Evolutionary conservation across 2,113 vertebrate genomes (phyloP).

Genomic region (Centropristis striata): DNA sequence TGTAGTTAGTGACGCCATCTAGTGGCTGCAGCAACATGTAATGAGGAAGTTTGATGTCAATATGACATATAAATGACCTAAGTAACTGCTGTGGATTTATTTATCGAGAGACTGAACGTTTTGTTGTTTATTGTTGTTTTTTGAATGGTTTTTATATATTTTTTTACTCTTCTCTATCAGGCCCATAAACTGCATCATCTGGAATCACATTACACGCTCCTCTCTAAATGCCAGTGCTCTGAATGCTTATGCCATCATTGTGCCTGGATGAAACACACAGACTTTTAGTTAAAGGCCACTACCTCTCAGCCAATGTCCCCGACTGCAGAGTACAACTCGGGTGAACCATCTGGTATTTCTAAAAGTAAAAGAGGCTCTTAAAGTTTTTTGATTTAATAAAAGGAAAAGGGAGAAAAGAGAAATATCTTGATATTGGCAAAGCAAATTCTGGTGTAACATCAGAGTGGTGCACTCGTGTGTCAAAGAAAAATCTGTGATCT

Average conservation of each 20-base stretch:
- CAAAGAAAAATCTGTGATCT: constrained; percentile 18
- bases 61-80: too few relatives aligned
- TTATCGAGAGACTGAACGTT: too few relatives aligned
- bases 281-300: constrained; percentile 66
- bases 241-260: constrained; percentile 6
- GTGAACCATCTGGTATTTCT: constrained; percentile 42
- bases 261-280: constrained; percentile 39
- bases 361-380: constrained; percentile 18
- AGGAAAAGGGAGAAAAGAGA: background rate
- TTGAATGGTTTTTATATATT: too few relatives aligned
- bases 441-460: background rate
- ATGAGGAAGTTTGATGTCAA: too few relatives aligned
- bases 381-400: constrained; percentile 23
- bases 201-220: constrained; percentile 52
- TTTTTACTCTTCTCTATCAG: background rate
- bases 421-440: background rate
- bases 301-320: constrained; percentile 33
- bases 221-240: constrained; percentile 63
- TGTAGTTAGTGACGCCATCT: too few relatives aligned
- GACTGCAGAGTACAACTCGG: constrained; percentile 18
- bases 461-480: background rate
- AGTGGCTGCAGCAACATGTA: too few relatives aligned
- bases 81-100: too few relatives aligned
- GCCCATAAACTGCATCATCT: constrained; percentile 32
- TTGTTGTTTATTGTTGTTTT: too few relatives aligned